These are phyloP conservation scores for Odontamblyopus rebecca DNA, from an alignment of 2,797 vertebrate species.

Conservation along the genomic window DNA sequence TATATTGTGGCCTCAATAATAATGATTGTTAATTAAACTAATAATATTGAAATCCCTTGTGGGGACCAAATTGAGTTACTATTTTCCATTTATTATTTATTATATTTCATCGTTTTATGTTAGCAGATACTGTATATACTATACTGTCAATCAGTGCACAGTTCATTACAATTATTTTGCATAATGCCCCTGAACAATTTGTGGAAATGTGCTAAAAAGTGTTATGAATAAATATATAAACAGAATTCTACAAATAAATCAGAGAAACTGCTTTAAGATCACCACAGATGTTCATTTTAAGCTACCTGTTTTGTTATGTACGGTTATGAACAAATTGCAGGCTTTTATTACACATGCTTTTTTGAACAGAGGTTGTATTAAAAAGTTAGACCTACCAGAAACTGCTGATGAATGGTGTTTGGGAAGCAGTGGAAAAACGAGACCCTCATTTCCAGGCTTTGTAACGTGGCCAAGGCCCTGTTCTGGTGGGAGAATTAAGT, in stretches of 20 bases:
- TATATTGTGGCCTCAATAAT: no score
- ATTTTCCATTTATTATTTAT: background rate
- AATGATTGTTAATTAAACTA: no score
- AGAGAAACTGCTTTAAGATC: no score
- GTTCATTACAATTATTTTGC: background rate
- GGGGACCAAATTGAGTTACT: slow-evolving; percentile 15
- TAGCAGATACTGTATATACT: background rate
- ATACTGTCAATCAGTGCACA: background rate
- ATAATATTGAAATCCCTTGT: background rate
- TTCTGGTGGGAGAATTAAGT: slow-evolving; percentile 55
- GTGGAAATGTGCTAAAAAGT: background rate
- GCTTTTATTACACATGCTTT: background rate
- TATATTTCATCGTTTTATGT: background rate
- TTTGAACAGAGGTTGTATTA: background rate
- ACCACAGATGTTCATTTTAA: no score
- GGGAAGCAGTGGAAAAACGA: slow-evolving; percentile 59
- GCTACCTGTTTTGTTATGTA: background rate
- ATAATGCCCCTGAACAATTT: background rate
- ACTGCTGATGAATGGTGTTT: slow-evolving; percentile 61
- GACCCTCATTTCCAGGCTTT: slow-evolving; percentile 55
- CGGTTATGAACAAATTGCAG: background rate
- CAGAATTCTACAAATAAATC: no score
- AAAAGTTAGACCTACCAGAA: slow-evolving; percentile 37
- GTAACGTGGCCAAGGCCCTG: slow-evolving; percentile 62
- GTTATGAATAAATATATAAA: no score